phyloP scores from a whole-genome alignment of 1,140 invertebrate species.

The Dinothrombium tinctorium region DNA sequence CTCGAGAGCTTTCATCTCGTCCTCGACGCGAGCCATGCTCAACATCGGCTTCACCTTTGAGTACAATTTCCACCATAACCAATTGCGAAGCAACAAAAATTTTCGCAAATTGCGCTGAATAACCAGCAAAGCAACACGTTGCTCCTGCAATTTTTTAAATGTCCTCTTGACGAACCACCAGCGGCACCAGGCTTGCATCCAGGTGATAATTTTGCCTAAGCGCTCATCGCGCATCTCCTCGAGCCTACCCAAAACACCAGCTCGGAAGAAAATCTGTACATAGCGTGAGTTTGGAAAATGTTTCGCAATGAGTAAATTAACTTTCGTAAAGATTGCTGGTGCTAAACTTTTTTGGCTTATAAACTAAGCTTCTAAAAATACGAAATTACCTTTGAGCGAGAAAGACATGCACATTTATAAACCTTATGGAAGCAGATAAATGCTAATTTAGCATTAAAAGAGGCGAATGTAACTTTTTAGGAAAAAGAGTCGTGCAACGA shows the following conservation, averaged over 20 bases:
- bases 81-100: slow-evolving; percentile 91
- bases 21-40: slow-evolving; percentile 92
- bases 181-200: slow-evolving; percentile 89
- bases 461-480: too few species aligned
- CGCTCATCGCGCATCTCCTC: slow-evolving; percentile 99
- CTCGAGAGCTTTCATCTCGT: slow-evolving; percentile 76
- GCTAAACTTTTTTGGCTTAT: background rate
- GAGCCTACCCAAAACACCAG: slow-evolving; percentile 98
- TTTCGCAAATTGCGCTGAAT: slow-evolving; percentile 97
- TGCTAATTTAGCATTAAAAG: too few species aligned
- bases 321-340: background rate
- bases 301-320: background rate
- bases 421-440: too few species aligned
- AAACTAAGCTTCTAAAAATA: too few species aligned
- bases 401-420: too few species aligned
- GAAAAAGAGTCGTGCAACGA: too few species aligned
- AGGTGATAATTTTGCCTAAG: slow-evolving; percentile 88
- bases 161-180: slow-evolving; percentile 51
- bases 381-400: too few species aligned
- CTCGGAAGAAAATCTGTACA: slow-evolving; percentile 91
- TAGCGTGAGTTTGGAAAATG: background rate
- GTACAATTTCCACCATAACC: slow-evolving; percentile 99
- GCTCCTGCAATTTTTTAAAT: slow-evolving; percentile 93
- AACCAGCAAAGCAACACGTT: slow-evolving; percentile 82
- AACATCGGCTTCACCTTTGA: slow-evolving; percentile 95